These are phyloP conservation scores for Melanotaenia maccullochi DNA, from an alignment of 2,797 vertebrate species.

Conservation along the genomic window DNA sequence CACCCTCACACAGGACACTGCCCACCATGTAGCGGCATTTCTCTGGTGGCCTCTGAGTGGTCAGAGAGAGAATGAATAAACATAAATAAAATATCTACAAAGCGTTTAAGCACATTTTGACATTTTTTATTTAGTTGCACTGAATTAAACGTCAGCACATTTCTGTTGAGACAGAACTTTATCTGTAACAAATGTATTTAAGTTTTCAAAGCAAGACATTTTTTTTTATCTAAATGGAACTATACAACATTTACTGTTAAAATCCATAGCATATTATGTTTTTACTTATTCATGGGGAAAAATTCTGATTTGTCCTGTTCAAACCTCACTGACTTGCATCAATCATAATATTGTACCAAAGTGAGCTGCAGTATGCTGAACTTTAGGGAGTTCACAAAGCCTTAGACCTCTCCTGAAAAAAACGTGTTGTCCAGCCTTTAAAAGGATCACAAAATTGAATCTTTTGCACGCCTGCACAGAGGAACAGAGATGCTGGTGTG, in stretches of 20 bases:
- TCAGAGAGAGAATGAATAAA: constrained; percentile 7
- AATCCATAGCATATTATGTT: neutral
- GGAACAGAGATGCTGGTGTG: neutral
- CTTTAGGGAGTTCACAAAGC: neutral
- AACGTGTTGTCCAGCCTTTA: neutral
- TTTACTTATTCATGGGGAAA: neutral
- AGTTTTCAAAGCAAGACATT: neutral
- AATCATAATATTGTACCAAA: neutral
- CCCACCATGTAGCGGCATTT: constrained; percentile 92
- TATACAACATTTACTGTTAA: neutral
- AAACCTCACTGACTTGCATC: neutral
- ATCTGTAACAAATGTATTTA: neutral
- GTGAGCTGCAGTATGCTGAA: neutral
- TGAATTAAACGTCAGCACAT: neutral
- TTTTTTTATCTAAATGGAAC: neutral
- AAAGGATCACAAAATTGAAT: neutral
- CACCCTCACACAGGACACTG: constrained; percentile 92
- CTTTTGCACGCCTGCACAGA: neutral
- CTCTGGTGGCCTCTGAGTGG: constrained; percentile 85
- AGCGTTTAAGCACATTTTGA: neutral
- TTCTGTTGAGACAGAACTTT: neutral
- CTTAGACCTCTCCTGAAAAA: neutral
- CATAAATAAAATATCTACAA: neutral
- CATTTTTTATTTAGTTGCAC: neutral
- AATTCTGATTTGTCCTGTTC: neutral